A percentile compares a stretch with the other conserved stretches of the same genome.
Conservation (phyloP, 2,113 vertebrate genomes). For the Sapajus apella region DNA sequence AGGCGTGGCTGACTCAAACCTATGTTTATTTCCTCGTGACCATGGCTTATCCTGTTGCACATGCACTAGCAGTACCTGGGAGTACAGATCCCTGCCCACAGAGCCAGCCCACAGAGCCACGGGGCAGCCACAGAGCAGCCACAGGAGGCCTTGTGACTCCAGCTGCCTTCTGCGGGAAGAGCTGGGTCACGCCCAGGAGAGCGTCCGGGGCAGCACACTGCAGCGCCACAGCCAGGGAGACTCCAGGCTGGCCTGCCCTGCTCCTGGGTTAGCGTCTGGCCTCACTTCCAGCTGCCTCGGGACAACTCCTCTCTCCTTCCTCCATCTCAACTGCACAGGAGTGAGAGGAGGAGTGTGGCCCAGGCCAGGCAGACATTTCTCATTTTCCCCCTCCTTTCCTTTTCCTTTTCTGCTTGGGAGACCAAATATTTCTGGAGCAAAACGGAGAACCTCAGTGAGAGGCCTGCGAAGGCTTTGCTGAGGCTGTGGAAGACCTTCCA, state of each 20-base stretch:
- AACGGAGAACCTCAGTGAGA: background rate
- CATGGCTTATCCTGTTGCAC: background rate
- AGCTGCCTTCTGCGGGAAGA: background rate
- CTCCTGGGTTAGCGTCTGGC: too few species aligned
- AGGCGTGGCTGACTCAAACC: background rate
- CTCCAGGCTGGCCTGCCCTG: rapidly evolving
- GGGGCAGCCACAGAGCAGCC: background rate
- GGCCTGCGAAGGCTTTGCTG: background rate
- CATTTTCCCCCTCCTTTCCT: background rate
- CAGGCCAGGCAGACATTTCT: background rate
- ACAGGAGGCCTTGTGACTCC: conserved; percentile 2
- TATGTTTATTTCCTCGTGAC: background rate
- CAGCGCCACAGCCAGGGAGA: background rate
- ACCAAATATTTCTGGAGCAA: conserved; percentile 8
- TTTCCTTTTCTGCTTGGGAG: background rate
- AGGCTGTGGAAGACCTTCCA: background rate
- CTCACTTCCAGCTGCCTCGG: background rate
- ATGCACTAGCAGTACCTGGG: background rate
- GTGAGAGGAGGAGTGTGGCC: background rate
- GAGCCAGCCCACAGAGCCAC: background rate
- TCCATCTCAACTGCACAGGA: background rate
- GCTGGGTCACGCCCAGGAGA: background rate
- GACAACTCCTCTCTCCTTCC: background rate
- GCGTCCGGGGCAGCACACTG: background rate
- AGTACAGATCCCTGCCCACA: background rate